Evolutionary conservation across 2,888 invertebrate species (phyloP), one percentile per base, ranked within the genome.

Genomic region (Leptinotarsa peninsularis): DNA sequence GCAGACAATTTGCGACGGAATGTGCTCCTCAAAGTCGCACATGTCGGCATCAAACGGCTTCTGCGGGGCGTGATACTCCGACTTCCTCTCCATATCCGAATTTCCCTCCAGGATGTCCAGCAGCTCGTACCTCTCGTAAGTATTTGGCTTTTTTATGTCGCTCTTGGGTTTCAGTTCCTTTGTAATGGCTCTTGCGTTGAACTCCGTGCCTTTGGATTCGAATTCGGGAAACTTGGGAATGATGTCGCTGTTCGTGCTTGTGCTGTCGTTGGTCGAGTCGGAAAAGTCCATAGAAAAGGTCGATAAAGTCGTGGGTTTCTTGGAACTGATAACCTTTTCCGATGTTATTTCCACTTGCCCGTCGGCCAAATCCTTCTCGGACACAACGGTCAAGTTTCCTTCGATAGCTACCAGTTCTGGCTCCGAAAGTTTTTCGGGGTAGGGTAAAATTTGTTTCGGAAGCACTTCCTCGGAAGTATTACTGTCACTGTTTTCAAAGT

Each of bases 371-470:
- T 86, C 87, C 78, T 85, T 85, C 76, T 88, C 87, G 15, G 89
- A 88, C 60, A 87, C 86, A 4, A 91, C 91, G 83, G 91, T 91
- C 88, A 91, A 89, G 89, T 91, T 91, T 87, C 90, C 90, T 86
- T 91, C 90, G 0, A 90, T 88, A 83, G 89, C 89, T 63, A 91
- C 86, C 49, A 84, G 67, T 73, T 86, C 85, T 15, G 84, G 76
- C 70, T 81, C 82, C 18, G 67, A 74, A 10, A 76, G 54, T 66
- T 74, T 74, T 52, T 76, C 76, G n/a, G 77, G 73, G 67, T 70
- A 49, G 5, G 49, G 43, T n/a, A 76, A 27, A 43, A 75, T 74
- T 4, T 14, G 54, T 58, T 72, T 72, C 66, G 63, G 67, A 15
- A 70, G 27, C 14, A 74, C 66, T 27, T 76, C 71, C 14, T 71